Evolutionary conservation across 2,113 vertebrate species (phyloP).

Genomic region (Phoenicopterus ruber): DNA sequence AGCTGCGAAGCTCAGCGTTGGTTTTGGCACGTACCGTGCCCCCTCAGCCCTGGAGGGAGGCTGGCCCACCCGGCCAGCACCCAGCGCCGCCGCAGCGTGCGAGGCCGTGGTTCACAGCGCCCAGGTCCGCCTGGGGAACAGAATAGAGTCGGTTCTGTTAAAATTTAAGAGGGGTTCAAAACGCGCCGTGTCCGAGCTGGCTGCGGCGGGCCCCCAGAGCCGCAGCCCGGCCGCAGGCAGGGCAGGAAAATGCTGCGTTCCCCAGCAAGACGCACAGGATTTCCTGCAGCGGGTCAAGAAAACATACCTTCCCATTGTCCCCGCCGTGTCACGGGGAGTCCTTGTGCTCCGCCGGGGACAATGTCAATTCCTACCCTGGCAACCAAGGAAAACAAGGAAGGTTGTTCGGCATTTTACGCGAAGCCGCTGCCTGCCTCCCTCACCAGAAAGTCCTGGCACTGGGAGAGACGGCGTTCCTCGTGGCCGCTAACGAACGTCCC

Average conservation of each 20-base stretch:
- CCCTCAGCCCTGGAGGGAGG: background rate
- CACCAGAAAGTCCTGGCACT: background rate
- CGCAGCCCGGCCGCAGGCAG: background rate
- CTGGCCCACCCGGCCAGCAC: background rate
- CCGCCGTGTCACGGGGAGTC: constrained; percentile 46
- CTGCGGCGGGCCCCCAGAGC: background rate
- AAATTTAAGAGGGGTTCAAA: background rate
- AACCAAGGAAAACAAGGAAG: constrained; percentile 62
- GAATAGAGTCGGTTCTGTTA: background rate
- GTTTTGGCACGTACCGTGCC: background rate
- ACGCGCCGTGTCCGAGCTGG: accelerated
- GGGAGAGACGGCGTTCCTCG: background rate
- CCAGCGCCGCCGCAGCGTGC: background rate
- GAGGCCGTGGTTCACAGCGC: background rate
- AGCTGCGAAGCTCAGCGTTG: background rate
- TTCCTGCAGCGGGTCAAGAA: constrained; percentile 77
- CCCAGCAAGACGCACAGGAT: constrained; percentile 71
- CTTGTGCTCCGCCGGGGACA: constrained; percentile 46
- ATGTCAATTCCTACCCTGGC: constrained; percentile 27
- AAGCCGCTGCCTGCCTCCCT: background rate
- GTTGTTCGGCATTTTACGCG: background rate
- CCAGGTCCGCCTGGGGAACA: background rate
- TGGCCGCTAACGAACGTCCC: background rate
- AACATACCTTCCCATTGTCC: constrained; percentile 75
- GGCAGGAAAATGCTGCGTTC: constrained; percentile 62